Evolutionary conservation across 64 coral and sea anemone genomes (phyloP).

Genomic region (Pocillopora damicornis): DNA sequence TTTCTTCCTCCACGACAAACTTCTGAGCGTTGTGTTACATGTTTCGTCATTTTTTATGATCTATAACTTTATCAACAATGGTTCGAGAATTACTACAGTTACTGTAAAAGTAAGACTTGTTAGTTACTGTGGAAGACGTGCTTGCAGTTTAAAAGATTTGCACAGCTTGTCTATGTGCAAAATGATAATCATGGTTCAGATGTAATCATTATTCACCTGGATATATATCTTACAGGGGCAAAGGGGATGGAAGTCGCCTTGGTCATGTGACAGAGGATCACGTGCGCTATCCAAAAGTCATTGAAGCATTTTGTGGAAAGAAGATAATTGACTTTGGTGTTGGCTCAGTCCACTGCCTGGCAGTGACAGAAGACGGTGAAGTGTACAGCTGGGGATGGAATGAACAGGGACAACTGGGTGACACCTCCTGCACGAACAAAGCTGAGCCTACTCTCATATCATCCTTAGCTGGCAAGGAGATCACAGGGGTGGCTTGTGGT

Average conservation of each 20-base stretch:
- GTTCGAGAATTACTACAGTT: not conserved
- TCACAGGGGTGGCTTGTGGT: conserved; percentile 90
- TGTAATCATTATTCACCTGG: not conserved
- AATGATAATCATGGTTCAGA: not conserved
- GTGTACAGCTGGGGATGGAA: conserved; percentile 92
- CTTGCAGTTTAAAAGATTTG: not conserved
- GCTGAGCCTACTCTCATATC: conserved; percentile 61
- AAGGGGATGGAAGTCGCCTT: conserved; percentile 91
- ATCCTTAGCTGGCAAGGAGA: conserved; percentile 61
- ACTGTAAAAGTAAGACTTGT: not conserved
- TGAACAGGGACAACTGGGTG: conserved; percentile 94
- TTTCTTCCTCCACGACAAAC: too few species aligned
- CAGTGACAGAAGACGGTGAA: conserved; percentile 81
- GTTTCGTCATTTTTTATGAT: too few species aligned
- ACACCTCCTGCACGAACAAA: conserved; percentile 53
- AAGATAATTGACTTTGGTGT: conserved; percentile 88
- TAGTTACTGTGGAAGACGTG: not conserved
- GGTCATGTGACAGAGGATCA: conserved; percentile 94
- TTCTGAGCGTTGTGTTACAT: too few species aligned
- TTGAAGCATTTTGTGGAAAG: conserved; percentile 85
- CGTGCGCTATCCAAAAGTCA: conserved; percentile 73
- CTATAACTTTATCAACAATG: too few species aligned
- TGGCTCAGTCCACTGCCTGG: conserved; percentile 92
- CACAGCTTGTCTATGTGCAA: not conserved
- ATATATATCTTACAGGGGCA: conserved; percentile 59